Evolutionary conservation across 2,888 invertebrate species (phyloP), one percentile per base, ranked within the genome.

Genomic region (Dynastes grantii): DNA sequence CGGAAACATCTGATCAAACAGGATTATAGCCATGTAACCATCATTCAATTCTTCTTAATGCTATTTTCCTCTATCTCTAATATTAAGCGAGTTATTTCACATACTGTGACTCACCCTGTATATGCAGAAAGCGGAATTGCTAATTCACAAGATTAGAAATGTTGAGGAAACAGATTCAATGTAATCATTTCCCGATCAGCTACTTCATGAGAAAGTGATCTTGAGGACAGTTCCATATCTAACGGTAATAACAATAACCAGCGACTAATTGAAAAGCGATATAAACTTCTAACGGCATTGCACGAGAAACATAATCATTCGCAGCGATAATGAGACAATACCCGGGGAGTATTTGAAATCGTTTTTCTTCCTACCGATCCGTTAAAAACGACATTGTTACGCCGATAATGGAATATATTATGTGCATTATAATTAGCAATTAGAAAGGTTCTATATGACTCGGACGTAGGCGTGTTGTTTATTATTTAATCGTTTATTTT

Each of bases 401-500:
- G 58, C 55, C 68, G 51, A 68, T 68, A 68, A 63, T 63, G 63
- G 63, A 63, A 29, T 63, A 63, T 29, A 63, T 63, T 68, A 9
- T 71, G 37, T 3, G 37, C 22, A 75, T 32, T 49, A 71, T 61
- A 58, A 58, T 75, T 75, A 75, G 61, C 73, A 61, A 75, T 75
- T 75, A 75, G 73, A 75, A 75, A 75, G 73, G 73, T 61, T 75
- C 22, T 51, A 40, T 61, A 61, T 61, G 45, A 75, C 61, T 49
- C 22, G 40, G 45, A 51, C 51, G 73, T 75, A 55, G 73, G 73
- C 61, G 73, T 75, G 73, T 75, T 75, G 73, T 61, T 75, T 75
- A 61, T 75, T 75, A 75, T 61, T 75, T 75, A 75, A 58, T 61
- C 58, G 61, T 61, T 75, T 27, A 61, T 75, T 75, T 58, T 53